Evolutionary conservation across 2,113 vertebrate genomes (phyloP).

Genomic region (Proterorhinus semilunaris): DNA sequence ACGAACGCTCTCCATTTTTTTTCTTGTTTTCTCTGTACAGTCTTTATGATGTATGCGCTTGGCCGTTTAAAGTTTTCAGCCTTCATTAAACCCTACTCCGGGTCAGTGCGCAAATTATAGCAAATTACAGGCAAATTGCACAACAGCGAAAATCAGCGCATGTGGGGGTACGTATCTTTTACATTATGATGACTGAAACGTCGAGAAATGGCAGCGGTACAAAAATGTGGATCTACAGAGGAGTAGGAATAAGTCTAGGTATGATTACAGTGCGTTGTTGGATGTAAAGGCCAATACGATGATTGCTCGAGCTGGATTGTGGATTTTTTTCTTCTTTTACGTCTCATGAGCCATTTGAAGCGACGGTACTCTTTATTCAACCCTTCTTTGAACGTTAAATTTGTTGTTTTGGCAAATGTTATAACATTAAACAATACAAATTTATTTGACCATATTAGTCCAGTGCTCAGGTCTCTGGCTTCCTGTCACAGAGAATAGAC

Average conservation of each 20-base stretch:
- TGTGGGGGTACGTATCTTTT: neutral
- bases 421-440: too few species aligned
- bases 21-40: neutral
- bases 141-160: neutral
- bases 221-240: neutral
- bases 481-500: too few species aligned
- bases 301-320: too few species aligned
- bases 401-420: too few species aligned
- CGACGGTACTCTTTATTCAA: too few species aligned
- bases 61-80: neutral
- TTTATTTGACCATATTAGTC: too few species aligned
- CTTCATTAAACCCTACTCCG: neutral
- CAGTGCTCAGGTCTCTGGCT: too few species aligned
- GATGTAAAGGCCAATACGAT: neutral
- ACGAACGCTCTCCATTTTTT: constrained; percentile 9
- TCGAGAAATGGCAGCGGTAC: neutral
- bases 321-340: too few species aligned
- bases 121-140: neutral
- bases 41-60: constrained; percentile 4
- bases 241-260: neutral
- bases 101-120: constrained; percentile 4
- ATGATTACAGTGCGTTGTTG: neutral
- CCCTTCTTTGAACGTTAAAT: too few species aligned
- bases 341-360: too few species aligned
- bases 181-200: neutral